A percentile compares a stretch with the other conserved stretches of the same genome.
Evolutionary conservation across 2,113 vertebrate genomes (phyloP).

Genomic region (Megaceryle maxima): DNA sequence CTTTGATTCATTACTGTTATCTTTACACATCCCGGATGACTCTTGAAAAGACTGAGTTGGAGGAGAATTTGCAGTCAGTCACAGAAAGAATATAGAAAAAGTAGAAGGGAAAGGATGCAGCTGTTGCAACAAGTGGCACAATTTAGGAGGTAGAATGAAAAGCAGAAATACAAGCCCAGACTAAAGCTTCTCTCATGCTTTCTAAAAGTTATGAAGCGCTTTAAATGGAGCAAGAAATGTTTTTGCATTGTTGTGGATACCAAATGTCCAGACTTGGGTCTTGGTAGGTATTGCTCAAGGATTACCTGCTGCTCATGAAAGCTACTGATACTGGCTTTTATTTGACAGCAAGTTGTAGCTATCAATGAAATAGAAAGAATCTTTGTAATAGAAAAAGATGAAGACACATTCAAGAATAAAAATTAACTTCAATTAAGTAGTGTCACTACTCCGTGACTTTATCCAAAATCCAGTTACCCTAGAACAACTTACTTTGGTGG

Average conservation of each 20-base stretch:
- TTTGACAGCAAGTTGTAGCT: background rate
- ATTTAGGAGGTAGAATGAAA: background rate
- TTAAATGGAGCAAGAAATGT: background rate
- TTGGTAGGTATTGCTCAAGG: background rate
- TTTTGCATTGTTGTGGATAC: background rate
- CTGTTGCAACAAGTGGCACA: background rate
- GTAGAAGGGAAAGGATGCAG: background rate
- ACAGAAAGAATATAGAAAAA: background rate
- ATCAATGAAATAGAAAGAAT: background rate
- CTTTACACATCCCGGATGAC: background rate
- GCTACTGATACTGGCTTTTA: background rate
- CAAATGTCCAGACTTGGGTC: background rate
- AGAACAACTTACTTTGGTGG: background rate
- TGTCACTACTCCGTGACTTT: background rate
- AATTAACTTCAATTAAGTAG: background rate
- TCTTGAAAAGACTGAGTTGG: background rate
- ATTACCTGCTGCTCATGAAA: background rate
- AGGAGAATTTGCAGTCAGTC: background rate
- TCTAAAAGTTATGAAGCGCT: background rate
- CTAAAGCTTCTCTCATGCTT: background rate
- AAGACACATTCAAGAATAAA: background rate
- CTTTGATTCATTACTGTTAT: background rate
- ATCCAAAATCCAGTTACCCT: background rate
- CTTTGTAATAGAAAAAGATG: background rate
- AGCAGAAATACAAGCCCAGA: background rate